Evolutionary conservation across 2,113 vertebrate genomes (phyloP), one percentile per base, ranked within the genome.

Genomic region (Urocolius indicus): DNA sequence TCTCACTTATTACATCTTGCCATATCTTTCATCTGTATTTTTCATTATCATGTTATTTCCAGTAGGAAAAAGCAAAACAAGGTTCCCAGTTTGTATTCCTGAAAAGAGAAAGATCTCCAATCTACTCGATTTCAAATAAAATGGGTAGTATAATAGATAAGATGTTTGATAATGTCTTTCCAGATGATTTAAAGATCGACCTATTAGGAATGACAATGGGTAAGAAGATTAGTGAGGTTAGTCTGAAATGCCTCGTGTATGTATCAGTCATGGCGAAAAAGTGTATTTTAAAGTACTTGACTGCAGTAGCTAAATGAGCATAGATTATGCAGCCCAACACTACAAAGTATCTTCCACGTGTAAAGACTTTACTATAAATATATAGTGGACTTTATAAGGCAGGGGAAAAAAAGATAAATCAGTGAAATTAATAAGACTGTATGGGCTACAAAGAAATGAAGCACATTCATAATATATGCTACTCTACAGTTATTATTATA

Each of bases 161-260:
- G 84, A 78, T n/a, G 8, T 45, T 87, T 87, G 45, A 75, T 75
- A 76, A n/a, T 87, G 49, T 84, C 52, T 66, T 82, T 84, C 20
- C n/a, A 57, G 65, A 65, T 54, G 23, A 65, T 82, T 91, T 91
- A 36, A 91, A 93, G 55, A 48, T 79, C 72, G 3, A 9, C 62
- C 26, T 91, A 13, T 85, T 91, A 83, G 21, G 49, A 88, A 62
- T 73, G 43, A 85, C 21, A 91, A 49, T 34, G 46, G 34, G 30
- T 88, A 83, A 95, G 66, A 84, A 65, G 78, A 95, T 90, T 62
- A 92, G 41, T 18, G 27, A 62, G 21, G 59, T 88, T 92, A 83
- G 30, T 61, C 62, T 92, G 63, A 92, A 95, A 92, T 51, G 30
- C 3, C 16, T 87, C 4, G 0, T 65, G n/a, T 62, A 52, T 36